phyloP scores from a whole-genome alignment of 2,113 vertebrate species.

The Ellobius talpinus region DNA sequence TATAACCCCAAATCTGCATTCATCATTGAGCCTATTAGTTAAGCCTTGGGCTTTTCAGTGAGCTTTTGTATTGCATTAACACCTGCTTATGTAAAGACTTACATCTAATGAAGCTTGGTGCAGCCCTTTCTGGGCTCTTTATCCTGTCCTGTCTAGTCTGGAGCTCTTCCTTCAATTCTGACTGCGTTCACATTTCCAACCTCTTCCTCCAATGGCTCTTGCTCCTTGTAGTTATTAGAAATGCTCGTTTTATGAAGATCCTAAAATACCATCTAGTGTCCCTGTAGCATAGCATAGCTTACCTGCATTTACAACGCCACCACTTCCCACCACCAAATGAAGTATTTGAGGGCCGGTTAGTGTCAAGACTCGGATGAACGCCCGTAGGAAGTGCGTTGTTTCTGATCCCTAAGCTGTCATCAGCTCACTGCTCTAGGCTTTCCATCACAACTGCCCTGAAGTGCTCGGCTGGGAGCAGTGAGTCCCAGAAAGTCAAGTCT shows the following conservation, averaged over 20 bases:
- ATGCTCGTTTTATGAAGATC: slow-evolving; percentile 31
- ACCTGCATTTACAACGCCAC: not conserved
- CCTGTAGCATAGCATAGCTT: not conserved
- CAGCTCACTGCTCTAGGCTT: not conserved
- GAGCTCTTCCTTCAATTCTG: slow-evolving; percentile 65
- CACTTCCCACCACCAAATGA: not conserved
- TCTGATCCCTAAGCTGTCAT: not conserved
- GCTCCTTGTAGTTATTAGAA: slow-evolving; percentile 49
- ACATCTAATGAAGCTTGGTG: slow-evolving; percentile 77
- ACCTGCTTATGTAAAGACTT: slow-evolving; percentile 81
- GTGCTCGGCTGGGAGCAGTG: not conserved
- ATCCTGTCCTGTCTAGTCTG: slow-evolving; percentile 71
- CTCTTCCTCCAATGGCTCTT: slow-evolving; percentile 39
- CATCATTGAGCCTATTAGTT: slow-evolving; percentile 76
- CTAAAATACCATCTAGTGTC: not conserved
- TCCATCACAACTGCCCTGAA: not conserved
- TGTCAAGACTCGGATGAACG: not conserved
- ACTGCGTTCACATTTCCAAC: slow-evolving; percentile 49
- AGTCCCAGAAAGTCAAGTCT: slow-evolving; percentile 31
- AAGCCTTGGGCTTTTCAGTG: slow-evolving; percentile 68
- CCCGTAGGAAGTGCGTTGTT: not conserved
- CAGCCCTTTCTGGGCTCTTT: slow-evolving; percentile 74
- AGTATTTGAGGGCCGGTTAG: not conserved
- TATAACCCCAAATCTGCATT: slow-evolving; percentile 74
- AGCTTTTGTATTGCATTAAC: slow-evolving; percentile 78